These are phyloP conservation scores for Magallana angulata DNA, from an alignment of 1,140 invertebrate genomes.

Conservation along the genomic window DNA sequence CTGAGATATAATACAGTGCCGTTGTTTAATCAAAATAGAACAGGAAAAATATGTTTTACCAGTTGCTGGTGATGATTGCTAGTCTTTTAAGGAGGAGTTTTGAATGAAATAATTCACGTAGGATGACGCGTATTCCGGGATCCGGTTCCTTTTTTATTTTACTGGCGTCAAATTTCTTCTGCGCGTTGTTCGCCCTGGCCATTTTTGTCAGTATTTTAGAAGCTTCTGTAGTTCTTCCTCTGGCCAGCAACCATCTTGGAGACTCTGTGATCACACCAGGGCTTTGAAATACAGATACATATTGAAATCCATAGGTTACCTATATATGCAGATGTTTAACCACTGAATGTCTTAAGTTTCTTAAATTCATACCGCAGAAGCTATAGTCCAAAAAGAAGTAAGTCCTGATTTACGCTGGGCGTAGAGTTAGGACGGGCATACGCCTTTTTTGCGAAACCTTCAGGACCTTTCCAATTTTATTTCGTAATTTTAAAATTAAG, in stretches of 20 bases:
- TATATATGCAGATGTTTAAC: too few relatives aligned
- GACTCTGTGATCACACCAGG: conserved; percentile 60
- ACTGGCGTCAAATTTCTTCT: neutral
- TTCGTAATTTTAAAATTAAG: too few relatives aligned
- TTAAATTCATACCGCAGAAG: too few relatives aligned
- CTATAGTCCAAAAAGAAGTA: too few relatives aligned
- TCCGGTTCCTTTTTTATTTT: neutral
- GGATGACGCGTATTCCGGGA: neutral
- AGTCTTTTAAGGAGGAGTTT: neutral
- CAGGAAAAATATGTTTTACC: neutral
- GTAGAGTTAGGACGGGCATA: too few relatives aligned
- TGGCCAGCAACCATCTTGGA: conserved; percentile 61
- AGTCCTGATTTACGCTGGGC: too few relatives aligned
- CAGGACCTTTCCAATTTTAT: too few relatives aligned
- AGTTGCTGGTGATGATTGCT: neutral
- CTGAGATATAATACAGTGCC: too few relatives aligned
- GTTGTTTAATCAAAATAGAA: too few relatives aligned
- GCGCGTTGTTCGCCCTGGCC: conserved; percentile 57
- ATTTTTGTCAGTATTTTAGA: conserved; percentile 51
- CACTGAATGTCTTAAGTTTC: too few relatives aligned
- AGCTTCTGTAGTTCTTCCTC: conserved; percentile 57
- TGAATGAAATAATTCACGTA: neutral
- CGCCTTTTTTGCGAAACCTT: too few relatives aligned
- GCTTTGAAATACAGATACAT: neutral
- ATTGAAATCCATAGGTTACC: too few relatives aligned